These are phyloP conservation scores for Diogma glabrata DNA, from an alignment of 2,888 invertebrate species.

Conservation along the genomic window DNA sequence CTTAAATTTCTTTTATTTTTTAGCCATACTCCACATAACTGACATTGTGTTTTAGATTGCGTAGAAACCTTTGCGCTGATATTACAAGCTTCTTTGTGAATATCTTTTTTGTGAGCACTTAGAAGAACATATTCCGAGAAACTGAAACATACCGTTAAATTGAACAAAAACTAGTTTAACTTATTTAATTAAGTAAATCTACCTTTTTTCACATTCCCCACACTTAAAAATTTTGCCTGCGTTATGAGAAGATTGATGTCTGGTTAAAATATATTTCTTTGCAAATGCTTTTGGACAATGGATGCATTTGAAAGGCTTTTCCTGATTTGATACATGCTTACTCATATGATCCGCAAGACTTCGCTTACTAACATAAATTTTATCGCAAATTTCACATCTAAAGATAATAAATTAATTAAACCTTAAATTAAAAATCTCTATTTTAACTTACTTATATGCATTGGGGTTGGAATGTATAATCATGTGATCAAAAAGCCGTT, in stretches of 20 bases:
- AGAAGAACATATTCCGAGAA: not conserved
- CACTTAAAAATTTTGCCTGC: not conserved
- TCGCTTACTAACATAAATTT: not conserved
- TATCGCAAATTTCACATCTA: conserved; percentile 4
- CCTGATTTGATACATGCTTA: not conserved
- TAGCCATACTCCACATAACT: conserved; percentile 11
- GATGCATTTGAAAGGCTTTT: not conserved
- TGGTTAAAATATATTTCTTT: not conserved
- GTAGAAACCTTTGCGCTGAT: conserved; percentile 12
- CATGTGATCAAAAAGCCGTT: conserved; percentile 20
- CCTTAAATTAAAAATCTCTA: too few relatives aligned
- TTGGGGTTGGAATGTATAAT: conserved; percentile 21
- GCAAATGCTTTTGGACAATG: not conserved
- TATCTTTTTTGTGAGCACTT: not conserved
- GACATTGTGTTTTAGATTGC: conserved; percentile 14
- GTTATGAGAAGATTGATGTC: not conserved
- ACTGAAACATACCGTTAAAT: not conserved
- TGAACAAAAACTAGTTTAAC: not conserved
- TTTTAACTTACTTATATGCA: not conserved
- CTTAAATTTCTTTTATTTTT: conserved; percentile 5
- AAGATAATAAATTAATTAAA: too few relatives aligned
- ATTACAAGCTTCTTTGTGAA: conserved; percentile 10
- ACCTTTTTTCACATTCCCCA: conserved; percentile 3
- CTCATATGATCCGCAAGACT: not conserved
- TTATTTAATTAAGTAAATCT: not conserved